Conservation (phyloP, 2,113 vertebrate genomes). For the Pantherophis guttatus region DNA sequence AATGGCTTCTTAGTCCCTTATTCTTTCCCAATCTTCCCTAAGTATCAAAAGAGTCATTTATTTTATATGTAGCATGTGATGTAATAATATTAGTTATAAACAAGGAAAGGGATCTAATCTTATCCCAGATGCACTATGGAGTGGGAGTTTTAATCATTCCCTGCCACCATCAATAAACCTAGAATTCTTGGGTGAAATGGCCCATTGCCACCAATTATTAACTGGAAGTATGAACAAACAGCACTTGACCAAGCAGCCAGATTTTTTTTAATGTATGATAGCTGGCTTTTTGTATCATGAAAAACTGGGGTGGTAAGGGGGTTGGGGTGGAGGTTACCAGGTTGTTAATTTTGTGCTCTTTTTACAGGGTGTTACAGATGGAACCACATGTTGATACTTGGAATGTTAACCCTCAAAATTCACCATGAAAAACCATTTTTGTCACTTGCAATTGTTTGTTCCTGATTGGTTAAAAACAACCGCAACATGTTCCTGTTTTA, state of each 20-base stretch:
- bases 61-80: background rate
- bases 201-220: background rate
- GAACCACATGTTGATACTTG: background rate
- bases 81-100: background rate
- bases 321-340: background rate
- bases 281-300: background rate
- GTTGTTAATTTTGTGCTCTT: background rate
- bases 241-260: background rate
- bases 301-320: background rate
- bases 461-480: background rate
- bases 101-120: background rate
- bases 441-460: background rate
- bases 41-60: background rate
- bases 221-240: background rate
- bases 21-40: background rate
- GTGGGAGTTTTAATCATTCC: background rate
- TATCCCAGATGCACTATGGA: background rate
- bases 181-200: background rate
- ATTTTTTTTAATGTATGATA: background rate
- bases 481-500: background rate
- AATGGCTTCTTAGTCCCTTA: background rate
- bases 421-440: background rate
- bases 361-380: background rate
- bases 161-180: background rate
- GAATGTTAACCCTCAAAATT: background rate